These are phyloP conservation scores for Erinaceus europaeus DNA, from an alignment of 2,113 vertebrate species.

Conservation along the genomic window DNA sequence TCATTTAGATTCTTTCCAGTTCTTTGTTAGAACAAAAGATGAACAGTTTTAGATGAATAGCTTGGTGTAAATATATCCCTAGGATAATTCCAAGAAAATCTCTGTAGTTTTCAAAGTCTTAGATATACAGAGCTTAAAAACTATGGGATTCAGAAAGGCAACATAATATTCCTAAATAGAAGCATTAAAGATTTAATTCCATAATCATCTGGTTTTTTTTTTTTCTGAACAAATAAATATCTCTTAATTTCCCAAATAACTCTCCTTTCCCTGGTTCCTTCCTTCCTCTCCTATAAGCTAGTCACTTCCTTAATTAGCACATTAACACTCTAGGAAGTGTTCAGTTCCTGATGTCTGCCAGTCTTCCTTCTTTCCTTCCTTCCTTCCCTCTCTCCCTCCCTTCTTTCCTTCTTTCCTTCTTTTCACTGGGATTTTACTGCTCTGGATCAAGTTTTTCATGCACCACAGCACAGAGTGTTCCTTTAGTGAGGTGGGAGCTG, in stretches of 20 bases:
- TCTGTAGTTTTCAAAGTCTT: neutral
- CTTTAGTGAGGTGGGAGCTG: too few relatives aligned
- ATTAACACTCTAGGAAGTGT: neutral
- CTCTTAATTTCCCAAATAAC: neutral
- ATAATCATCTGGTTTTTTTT: neutral
- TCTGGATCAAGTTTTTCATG: too few relatives aligned
- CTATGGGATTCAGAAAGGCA: conserved; percentile 21
- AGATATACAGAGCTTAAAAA: neutral
- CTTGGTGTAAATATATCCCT: neutral
- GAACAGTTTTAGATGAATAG: neutral
- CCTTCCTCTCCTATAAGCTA: neutral
- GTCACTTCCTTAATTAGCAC: neutral
- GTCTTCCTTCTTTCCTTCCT: too few relatives aligned
- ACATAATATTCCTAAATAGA: neutral
- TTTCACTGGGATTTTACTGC: too few relatives aligned
- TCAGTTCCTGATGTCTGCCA: too few relatives aligned
- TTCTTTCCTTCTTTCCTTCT: too few relatives aligned
- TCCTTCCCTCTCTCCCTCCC: too few relatives aligned
- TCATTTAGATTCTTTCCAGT: neutral
- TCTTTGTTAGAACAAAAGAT: conserved; percentile 20
- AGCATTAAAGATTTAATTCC: neutral
- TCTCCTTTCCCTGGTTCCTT: neutral
- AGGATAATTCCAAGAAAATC: neutral
- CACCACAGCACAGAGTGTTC: too few relatives aligned
- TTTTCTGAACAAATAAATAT: neutral